Conservation (phyloP, 92 coral and sea anemone species). For the Hydrozoanthus gracilis region DNA sequence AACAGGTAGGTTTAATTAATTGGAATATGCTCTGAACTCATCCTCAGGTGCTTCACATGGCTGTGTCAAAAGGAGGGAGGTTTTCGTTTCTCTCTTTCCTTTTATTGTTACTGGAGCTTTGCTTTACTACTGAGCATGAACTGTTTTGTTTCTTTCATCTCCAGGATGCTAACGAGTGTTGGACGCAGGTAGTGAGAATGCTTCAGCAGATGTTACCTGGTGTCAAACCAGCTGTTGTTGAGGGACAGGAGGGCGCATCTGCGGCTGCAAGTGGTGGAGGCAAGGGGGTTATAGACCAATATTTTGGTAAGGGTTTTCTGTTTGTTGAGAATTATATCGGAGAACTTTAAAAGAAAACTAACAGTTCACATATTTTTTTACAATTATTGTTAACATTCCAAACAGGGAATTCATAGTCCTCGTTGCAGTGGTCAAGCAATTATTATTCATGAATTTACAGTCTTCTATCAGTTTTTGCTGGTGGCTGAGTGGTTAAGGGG, state of each 20-base stretch:
- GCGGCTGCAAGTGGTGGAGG: constrained; percentile 56
- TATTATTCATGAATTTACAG: no score
- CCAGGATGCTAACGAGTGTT: constrained; percentile 98
- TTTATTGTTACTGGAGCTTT: no score
- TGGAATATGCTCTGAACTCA: not conserved
- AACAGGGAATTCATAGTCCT: no score
- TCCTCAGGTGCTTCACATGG: not conserved
- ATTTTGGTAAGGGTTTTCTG: constrained; percentile 70
- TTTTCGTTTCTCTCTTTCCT: no score
- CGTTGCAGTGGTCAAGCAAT: no score
- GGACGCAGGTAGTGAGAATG: constrained; percentile 94
- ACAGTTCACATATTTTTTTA: no score
- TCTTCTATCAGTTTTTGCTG: no score
- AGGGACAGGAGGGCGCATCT: constrained; percentile 48
- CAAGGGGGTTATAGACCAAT: constrained; percentile 86
- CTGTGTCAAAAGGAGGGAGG: no score
- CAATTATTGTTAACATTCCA: no score
- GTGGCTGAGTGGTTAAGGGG: no score
- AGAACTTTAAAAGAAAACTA: no score
- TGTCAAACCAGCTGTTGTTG: constrained; percentile 41
- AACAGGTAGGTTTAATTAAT: constrained; percentile 68
- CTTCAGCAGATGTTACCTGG: constrained; percentile 94
- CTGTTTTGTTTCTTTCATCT: not conserved
- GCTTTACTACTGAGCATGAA: no score
- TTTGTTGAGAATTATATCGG: not conserved